A percentile compares a stretch with the other conserved stretches of the same genome.
phyloP scores from a whole-genome alignment of 2,888 invertebrate genomes.

The Drosophila paranaensis region DNA sequence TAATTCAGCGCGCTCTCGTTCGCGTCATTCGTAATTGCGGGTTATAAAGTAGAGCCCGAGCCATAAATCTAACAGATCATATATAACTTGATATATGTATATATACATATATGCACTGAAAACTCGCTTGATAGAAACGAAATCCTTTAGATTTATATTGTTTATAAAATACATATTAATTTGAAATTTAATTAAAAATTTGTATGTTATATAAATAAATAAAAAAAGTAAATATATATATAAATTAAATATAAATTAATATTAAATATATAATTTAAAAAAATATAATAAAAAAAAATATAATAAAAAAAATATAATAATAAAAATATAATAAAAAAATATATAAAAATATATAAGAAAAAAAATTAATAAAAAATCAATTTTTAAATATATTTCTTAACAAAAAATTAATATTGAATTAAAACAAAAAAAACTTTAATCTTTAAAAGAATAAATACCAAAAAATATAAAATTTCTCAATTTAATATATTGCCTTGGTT shows the following conservation, averaged over 20 bases:
- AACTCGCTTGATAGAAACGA: slow-evolving; percentile 2
- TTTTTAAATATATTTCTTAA: no score
- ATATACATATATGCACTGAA: slow-evolving; percentile 1
- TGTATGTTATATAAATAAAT: not conserved
- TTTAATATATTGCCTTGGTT: no score
- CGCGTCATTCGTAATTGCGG: slow-evolving; percentile 18
- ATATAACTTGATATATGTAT: not conserved
- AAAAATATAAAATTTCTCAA: no score
- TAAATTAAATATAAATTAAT: no score
- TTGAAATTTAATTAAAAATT: not conserved
- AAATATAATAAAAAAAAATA: no score
- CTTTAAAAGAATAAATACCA: no score
- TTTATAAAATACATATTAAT: not conserved
- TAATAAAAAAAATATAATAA: no score
- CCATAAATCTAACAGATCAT: slow-evolving; percentile 3
- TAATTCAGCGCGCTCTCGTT: slow-evolving; percentile 14
- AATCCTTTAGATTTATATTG: not conserved
- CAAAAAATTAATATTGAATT: no score
- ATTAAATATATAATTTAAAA: no score
- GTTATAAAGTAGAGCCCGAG: slow-evolving; percentile 15
- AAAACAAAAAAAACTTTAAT: no score
- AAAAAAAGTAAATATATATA: not conserved
- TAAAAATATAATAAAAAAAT: not conserved
- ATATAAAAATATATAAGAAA: no score
- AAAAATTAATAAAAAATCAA: no score